Evolutionary conservation across 2,797 vertebrate species (phyloP), one percentile per base, ranked within the genome.

Genomic region (Cottoperca gobio): DNA sequence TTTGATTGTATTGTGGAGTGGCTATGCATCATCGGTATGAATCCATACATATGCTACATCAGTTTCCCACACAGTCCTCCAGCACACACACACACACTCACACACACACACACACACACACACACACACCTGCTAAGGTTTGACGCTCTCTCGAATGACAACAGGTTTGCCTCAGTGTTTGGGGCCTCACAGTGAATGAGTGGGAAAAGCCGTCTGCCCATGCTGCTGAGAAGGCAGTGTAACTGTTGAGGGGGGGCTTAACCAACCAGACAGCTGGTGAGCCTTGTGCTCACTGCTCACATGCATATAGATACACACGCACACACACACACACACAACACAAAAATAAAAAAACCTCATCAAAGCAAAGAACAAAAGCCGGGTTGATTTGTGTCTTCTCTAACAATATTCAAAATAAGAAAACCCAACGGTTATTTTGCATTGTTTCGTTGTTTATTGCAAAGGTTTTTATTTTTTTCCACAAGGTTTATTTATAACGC

Each of bases 401-500:
- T 52, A 75, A 73, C 60, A 67, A 68, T 54, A 81, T 70, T 73
- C 76, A 59, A 73, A 85, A 69, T 67, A 62, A 58, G 71, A 79
- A 77, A 76, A 72, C 64, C 58, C 68, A 73, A 62, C 33, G 52
- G 76, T 78, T 86, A 83, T 89, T 91, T 86, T 83, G 66, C 67
- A 73, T 88, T 87, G 72, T 84, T 88, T 88, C 84, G 85, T 86
- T 89, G 85, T 86, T 91, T 89, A 83, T 87, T 87, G 72, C 87
- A 82, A 73, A 19, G 43, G 23, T 40, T 61, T 71, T 74, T 40
- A n/a, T 64, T 84, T 79, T 62, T 70, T 68, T 62, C 49, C 74
- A 79, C 78, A 76, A 60, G 76, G 87, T 93, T 93, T 94, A 93
- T 93, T 94, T 93, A 91, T 94, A 93, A 88, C 66, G 63, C 73